phyloP scores from a whole-genome alignment of 2,797 vertebrate genomes.

The Sebastes minor region DNA sequence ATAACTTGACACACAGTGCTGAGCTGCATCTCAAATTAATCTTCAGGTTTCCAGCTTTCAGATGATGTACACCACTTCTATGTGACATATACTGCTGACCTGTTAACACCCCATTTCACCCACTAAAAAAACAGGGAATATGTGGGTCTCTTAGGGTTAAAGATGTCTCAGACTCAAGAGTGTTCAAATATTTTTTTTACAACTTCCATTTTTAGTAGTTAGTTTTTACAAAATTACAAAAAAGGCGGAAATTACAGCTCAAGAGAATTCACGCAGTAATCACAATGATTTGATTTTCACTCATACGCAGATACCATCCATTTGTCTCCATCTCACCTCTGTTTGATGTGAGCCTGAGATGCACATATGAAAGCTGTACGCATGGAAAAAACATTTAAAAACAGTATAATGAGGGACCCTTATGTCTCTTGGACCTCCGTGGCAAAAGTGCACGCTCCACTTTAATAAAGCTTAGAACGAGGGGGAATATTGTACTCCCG shows the following conservation, averaged over 20 bases:
- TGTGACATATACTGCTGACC: too few relatives aligned
- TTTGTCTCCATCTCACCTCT: background rate
- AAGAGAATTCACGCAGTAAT: background rate
- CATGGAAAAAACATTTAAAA: background rate
- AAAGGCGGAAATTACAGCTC: background rate
- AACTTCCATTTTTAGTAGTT: background rate
- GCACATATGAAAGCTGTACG: background rate
- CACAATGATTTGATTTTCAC: background rate
- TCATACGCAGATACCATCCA: background rate
- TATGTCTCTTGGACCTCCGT: background rate
- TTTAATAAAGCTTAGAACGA: constrained; percentile 8
- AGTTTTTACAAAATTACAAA: background rate
- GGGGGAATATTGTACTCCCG: constrained; percentile 4
- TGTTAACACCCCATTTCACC: too few relatives aligned
- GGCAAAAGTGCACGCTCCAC: background rate
- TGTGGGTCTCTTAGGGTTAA: background rate
- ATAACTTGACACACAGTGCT: too few relatives aligned
- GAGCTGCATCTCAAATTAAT: too few relatives aligned
- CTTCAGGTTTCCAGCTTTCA: too few relatives aligned
- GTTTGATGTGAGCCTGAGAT: constrained; percentile 7
- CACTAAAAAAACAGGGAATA: too few relatives aligned
- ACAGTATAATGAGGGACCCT: background rate
- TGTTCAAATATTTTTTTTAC: background rate
- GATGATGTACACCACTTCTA: too few relatives aligned
- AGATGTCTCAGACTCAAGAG: background rate